phyloP scores from a whole-genome alignment of 2,888 invertebrate genomes.

The Steromphala cineraria region DNA sequence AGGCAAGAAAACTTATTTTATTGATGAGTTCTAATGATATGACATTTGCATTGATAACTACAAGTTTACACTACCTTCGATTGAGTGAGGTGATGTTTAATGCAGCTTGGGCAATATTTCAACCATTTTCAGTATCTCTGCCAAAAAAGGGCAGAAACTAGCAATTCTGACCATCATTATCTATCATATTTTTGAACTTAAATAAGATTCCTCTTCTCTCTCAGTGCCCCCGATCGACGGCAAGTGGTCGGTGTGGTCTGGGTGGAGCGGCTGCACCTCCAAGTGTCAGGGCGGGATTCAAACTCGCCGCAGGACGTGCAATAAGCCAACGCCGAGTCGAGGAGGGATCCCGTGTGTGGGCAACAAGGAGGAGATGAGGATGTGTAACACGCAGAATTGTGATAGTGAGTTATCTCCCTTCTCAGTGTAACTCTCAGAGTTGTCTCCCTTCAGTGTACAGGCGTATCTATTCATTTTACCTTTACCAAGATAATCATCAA shows the following conservation, averaged over 20 bases:
- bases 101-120: too few relatives aligned
- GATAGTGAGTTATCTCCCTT: slow-evolving; percentile 53
- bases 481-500: too few relatives aligned
- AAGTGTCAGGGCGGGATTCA: slow-evolving; percentile 83
- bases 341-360: slow-evolving; percentile 82
- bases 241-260: slow-evolving; percentile 80
- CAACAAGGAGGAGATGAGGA: slow-evolving; percentile 83
- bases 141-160: too few relatives aligned
- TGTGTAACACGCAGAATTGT: slow-evolving; percentile 81
- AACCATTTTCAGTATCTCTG: too few relatives aligned
- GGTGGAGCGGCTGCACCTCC: slow-evolving; percentile 87
- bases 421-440: too few relatives aligned
- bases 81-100: too few relatives aligned
- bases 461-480: background rate
- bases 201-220: background rate
- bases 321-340: slow-evolving; percentile 80
- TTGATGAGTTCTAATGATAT: too few relatives aligned
- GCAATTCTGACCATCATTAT: too few relatives aligned
- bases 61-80: too few relatives aligned
- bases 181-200: too few relatives aligned
- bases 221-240: slow-evolving; percentile 75
- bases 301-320: slow-evolving; percentile 83
- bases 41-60: too few relatives aligned
- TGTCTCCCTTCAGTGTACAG: background rate
- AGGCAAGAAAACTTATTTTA: too few relatives aligned